Evolutionary conservation across 2,888 invertebrate species (phyloP).

Genomic region (Acholoe squamosa): DNA sequence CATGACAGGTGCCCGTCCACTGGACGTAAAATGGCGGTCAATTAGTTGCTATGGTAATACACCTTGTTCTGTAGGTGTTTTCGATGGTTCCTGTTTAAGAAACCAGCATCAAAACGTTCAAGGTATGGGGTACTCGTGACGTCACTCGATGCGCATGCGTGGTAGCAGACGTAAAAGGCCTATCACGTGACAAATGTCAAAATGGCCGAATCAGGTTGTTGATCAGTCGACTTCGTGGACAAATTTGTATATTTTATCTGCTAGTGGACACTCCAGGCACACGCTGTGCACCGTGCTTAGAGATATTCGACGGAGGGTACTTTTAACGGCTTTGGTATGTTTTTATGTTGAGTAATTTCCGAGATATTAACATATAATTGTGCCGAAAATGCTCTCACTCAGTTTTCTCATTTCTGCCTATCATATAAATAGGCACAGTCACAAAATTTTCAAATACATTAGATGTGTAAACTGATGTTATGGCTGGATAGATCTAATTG

Average conservation of each 20-base stretch:
- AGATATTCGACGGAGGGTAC: not conserved
- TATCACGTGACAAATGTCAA: constrained; percentile 63
- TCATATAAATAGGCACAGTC: too few relatives aligned
- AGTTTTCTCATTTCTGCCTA: too few relatives aligned
- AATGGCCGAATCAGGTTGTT: constrained; percentile 60
- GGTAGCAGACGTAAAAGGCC: not conserved
- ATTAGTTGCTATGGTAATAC: constrained; percentile 60
- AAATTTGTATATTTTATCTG: not conserved
- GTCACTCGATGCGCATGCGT: constrained; percentile 40
- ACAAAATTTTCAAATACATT: too few relatives aligned
- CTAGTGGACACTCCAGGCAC: not conserved
- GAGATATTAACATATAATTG: too few relatives aligned
- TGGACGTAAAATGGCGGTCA: constrained; percentile 46
- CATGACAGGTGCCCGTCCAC: constrained; percentile 52
- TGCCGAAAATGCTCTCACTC: too few relatives aligned
- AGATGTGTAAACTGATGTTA: too few relatives aligned
- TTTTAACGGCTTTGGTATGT: not conserved
- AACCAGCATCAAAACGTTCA: too few relatives aligned
- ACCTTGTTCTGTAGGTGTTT: not conserved
- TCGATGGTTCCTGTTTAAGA: not conserved
- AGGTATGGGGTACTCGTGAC: not conserved
- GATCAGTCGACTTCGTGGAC: not conserved
- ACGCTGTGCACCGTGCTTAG: not conserved
- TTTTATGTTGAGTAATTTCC: not conserved
- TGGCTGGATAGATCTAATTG: too few relatives aligned